A percentile compares a stretch with the other conserved stretches of the same genome.
Evolutionary conservation across 1,140 invertebrate species (phyloP).

Genomic region (Pemphigus obesinymphae): DNA sequence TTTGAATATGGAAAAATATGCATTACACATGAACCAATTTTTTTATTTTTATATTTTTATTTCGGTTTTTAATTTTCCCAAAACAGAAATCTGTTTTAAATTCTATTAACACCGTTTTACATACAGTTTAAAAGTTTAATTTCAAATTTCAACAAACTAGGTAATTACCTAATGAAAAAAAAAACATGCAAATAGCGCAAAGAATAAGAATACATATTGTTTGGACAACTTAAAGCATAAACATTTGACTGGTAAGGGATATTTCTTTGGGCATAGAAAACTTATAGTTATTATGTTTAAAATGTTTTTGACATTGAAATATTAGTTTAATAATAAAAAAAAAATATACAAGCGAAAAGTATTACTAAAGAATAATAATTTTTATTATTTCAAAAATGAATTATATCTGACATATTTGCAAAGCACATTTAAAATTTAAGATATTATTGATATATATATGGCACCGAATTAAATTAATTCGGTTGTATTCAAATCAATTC

Average conservation of each 20-base stretch:
- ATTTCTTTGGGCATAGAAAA: too few relatives aligned
- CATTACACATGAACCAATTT: too few relatives aligned
- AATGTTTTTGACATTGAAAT: neutral
- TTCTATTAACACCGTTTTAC: neutral
- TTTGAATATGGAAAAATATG: too few relatives aligned
- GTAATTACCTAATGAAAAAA: too few relatives aligned
- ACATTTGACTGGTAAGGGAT: too few relatives aligned
- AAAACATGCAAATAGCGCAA: too few relatives aligned
- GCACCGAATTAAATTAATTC: neutral
- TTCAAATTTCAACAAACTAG: neutral
- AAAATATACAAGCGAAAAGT: neutral
- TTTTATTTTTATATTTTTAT: too few relatives aligned
- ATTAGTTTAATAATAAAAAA: neutral
- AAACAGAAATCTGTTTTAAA: neutral
- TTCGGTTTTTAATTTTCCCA: neutral
- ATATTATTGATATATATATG: neutral
- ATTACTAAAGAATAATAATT: neutral
- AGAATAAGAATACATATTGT: too few relatives aligned
- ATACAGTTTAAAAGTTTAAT: neutral
- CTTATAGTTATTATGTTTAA: neutral
- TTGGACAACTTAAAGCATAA: neutral
- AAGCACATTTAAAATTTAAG: neutral
- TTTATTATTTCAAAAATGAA: neutral
- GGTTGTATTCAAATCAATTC: neutral
- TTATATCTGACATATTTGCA: neutral